Conservation (phyloP, 2,113 vertebrate species). For the Lepisosteus osseus region DNA sequence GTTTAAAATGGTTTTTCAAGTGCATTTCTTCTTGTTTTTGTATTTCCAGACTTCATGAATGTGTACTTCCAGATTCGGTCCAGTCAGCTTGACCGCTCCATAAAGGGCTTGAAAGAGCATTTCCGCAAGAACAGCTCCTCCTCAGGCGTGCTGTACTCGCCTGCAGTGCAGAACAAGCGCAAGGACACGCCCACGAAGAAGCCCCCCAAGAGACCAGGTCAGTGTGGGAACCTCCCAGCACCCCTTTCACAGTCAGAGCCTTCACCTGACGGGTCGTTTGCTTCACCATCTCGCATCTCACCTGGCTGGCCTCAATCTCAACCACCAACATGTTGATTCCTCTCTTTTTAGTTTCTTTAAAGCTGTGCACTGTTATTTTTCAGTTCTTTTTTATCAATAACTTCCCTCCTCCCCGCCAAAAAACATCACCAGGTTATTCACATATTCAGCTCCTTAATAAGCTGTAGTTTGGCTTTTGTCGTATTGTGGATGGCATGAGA, state of each 20-base stretch:
- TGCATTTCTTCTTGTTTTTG: not conserved
- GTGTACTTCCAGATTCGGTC: constrained; percentile 97
- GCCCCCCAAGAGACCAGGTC: constrained; percentile 88
- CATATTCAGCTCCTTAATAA: too few relatives aligned
- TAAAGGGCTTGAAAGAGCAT: constrained; percentile 92
- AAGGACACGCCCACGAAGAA: constrained; percentile 98
- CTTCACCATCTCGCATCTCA: not conserved
- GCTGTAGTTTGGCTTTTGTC: too few relatives aligned
- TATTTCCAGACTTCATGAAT: constrained; percentile 90
- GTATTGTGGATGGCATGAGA: too few relatives aligned
- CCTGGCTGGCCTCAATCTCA: too few relatives aligned
- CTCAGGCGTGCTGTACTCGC: constrained; percentile 85
- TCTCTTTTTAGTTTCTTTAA: too few relatives aligned
- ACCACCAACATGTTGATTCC: not conserved
- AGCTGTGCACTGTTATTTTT: too few relatives aligned
- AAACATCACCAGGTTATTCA: too few relatives aligned
- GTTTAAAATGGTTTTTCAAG: not conserved
- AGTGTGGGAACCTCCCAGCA: constrained; percentile 33
- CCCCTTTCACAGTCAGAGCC: not conserved
- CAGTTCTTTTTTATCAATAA: too few relatives aligned
- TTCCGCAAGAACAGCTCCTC: constrained; percentile 92
- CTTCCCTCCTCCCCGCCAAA: too few relatives aligned
- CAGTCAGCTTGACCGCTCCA: constrained; percentile 89
- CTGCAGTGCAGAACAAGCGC: constrained; percentile 90
- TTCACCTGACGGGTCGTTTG: not conserved